A percentile compares a stretch with the other conserved stretches of the same genome.
Evolutionary conservation across 2,888 invertebrate species (phyloP).

Genomic region (Saturnia pavonia): DNA sequence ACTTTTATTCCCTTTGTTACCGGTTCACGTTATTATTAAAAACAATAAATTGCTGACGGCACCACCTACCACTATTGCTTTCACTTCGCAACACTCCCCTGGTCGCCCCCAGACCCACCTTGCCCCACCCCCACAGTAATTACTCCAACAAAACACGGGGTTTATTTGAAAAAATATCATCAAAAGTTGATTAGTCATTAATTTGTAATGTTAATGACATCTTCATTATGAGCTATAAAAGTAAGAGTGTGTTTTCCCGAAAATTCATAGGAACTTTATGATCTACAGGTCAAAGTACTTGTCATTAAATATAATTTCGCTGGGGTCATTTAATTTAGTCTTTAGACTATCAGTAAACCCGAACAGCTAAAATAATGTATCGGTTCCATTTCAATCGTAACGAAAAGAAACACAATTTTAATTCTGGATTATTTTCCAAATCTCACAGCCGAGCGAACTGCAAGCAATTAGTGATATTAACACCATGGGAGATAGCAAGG

Average conservation of each 20-base stretch:
- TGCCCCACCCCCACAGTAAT: slow-evolving; percentile 38
- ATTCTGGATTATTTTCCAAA: not conserved
- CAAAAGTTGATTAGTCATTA: slow-evolving; percentile 45
- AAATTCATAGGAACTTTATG: not conserved
- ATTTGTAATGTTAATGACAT: slow-evolving; percentile 30
- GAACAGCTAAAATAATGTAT: not conserved
- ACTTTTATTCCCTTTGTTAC: slow-evolving; percentile 80
- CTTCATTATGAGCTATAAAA: not conserved
- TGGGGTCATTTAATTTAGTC: not conserved
- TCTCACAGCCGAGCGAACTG: slow-evolving; percentile 6
- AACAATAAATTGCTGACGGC: slow-evolving; percentile 81
- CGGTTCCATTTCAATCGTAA: not conserved
- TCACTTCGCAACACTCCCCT: slow-evolving; percentile 63
- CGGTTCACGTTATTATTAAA: slow-evolving; percentile 81
- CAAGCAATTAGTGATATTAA: slow-evolving; percentile 36
- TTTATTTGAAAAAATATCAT: slow-evolving; percentile 52
- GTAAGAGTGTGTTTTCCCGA: not conserved
- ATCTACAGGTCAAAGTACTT: not conserved
- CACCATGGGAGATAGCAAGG: slow-evolving; percentile 28
- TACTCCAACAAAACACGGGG: slow-evolving; percentile 45
- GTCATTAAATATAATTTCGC: not conserved
- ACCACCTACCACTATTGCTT: slow-evolving; percentile 79
- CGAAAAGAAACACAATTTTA: not conserved
- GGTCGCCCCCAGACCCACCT: slow-evolving; percentile 27
- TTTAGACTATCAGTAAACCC: not conserved